Evolutionary conservation across 2,797 vertebrate genomes (phyloP).

Genomic region (Miichthys miiuy): DNA sequence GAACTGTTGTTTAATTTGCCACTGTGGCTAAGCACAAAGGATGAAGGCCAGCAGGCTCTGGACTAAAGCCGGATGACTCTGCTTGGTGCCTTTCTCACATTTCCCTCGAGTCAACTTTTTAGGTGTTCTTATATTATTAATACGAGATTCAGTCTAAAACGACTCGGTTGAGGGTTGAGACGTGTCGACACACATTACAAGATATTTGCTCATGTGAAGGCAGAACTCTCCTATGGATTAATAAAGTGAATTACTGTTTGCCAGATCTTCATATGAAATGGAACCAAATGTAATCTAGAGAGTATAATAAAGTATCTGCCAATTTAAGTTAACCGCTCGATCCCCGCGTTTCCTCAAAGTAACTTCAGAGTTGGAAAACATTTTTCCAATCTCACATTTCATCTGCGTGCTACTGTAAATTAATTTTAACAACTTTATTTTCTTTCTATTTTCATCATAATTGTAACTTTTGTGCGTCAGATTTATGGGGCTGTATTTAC

Average conservation of each 20-base stretch:
- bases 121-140: slow-evolving; percentile 2
- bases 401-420: too few species aligned
- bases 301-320: background rate
- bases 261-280: background rate
- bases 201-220: background rate
- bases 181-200: background rate
- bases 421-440: too few species aligned
- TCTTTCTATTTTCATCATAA: too few species aligned
- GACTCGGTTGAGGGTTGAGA: background rate
- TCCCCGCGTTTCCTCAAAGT: background rate
- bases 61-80: slow-evolving; percentile 22
- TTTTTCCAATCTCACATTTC: too few species aligned
- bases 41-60: slow-evolving; percentile 17
- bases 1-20: slow-evolving; percentile 53
- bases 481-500: too few species aligned
- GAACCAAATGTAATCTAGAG: background rate
- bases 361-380: background rate
- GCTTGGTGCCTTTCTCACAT: background rate
- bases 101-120: background rate
- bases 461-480: too few species aligned
- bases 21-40: slow-evolving; percentile 15
- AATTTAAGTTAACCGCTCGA: background rate
- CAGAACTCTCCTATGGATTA: background rate
- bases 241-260: background rate
- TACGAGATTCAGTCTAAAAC: background rate